A percentile compares a stretch with the other conserved stretches of the same genome.
phyloP scores from a whole-genome alignment of 2,113 vertebrate species.

The Lampris megalopsis region DNA sequence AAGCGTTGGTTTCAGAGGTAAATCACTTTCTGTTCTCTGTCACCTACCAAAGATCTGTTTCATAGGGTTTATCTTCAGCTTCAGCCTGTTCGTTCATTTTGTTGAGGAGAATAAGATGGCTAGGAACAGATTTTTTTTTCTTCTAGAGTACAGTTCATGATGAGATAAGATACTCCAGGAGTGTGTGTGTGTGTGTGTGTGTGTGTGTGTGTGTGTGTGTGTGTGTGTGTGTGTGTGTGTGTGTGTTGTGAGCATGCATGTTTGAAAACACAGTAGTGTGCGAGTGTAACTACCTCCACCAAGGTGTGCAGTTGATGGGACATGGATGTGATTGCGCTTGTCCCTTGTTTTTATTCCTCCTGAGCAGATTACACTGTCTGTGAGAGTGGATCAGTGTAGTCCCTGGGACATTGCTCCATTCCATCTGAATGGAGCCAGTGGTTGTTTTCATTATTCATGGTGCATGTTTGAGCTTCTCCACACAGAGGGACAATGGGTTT shows the following conservation, averaged over 20 bases:
- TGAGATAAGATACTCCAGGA: constrained; percentile 30
- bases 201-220: no score
- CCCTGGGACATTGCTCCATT: constrained; percentile 70
- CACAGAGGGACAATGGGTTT: constrained; percentile 70
- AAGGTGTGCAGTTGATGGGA: constrained; percentile 68
- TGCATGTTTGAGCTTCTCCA: constrained; percentile 68
- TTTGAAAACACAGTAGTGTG: neutral
- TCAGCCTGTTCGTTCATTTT: constrained; percentile 42
- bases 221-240: no score
- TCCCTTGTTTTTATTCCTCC: constrained; percentile 55
- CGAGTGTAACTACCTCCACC: constrained; percentile 62
- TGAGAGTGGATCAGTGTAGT: constrained; percentile 65
- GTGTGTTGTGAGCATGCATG: no score
- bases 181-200: no score
- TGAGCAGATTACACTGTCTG: constrained; percentile 70
- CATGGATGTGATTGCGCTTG: constrained; percentile 56
- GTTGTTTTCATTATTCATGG: constrained; percentile 79
- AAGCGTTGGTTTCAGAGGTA: constrained; percentile 87
- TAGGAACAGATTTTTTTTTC: constrained; percentile 40
- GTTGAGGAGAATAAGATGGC: neutral
- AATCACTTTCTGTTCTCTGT: constrained; percentile 52
- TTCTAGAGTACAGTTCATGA: constrained; percentile 47
- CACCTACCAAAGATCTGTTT: constrained; percentile 58
- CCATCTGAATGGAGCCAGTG: constrained; percentile 66
- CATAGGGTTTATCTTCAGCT: constrained; percentile 62